Evolutionary conservation across 92 coral and sea anemone genomes (phyloP).

Genomic region (Nematostella vectensis): DNA sequence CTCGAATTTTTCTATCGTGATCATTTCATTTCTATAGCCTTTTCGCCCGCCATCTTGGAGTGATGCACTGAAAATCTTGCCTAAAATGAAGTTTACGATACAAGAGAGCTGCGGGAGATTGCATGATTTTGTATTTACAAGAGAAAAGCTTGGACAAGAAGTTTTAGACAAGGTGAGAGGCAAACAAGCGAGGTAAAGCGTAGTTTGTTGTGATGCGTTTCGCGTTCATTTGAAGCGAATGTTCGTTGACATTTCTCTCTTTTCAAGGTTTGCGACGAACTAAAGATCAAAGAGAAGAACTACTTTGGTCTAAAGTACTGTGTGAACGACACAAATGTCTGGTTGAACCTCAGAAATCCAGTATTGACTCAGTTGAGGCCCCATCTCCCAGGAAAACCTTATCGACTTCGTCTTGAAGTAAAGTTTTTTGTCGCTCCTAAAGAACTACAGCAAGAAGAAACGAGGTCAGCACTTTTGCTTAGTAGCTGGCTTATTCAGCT

Average conservation of each 20-base stretch:
- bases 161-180: slow-evolving; percentile 85
- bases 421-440: slow-evolving; percentile 95
- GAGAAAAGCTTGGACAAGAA: slow-evolving; percentile 89
- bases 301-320: slow-evolving; percentile 88
- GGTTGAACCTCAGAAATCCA: slow-evolving; percentile 96
- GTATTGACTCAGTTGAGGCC: slow-evolving; percentile 94
- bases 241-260: slow-evolving; percentile 1
- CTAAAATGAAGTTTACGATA: slow-evolving; percentile 74
- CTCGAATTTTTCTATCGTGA: slow-evolving; percentile 15
- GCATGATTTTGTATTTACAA: slow-evolving; percentile 83
- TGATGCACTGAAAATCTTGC: slow-evolving; percentile 11
- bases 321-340: slow-evolving; percentile 72
- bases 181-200: not conserved
- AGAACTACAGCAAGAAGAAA: slow-evolving; percentile 97
- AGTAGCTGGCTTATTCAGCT: too few relatives aligned
- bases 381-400: slow-evolving; percentile 93
- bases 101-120: slow-evolving; percentile 77
- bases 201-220: not conserved
- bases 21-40: slow-evolving; percentile 8
- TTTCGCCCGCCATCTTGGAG: slow-evolving; percentile 27
- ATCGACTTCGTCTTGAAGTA: slow-evolving; percentile 93
- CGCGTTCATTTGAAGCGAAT: not conserved
- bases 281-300: slow-evolving; percentile 80
- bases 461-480: slow-evolving; percentile 60
- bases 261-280: slow-evolving; percentile 76